A percentile compares a stretch with the other conserved stretches of the same genome.
Conservation (phyloP, 2,888 invertebrate species). For the Chalcosyrphus nemorum region DNA sequence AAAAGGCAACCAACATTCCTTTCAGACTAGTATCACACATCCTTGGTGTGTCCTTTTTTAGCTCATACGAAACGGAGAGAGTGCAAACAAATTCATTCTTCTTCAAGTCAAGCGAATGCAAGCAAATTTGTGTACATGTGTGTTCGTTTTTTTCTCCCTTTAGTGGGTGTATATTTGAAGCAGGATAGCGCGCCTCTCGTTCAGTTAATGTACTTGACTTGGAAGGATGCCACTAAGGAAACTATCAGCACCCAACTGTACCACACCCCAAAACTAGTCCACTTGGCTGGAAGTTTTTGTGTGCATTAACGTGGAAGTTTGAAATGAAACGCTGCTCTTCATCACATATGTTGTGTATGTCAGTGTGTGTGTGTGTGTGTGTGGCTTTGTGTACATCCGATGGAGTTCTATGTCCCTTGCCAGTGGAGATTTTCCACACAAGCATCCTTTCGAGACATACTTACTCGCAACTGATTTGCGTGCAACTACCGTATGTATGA, state of each 20-base stretch:
- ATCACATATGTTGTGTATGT: neutral
- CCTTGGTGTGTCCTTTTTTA: constrained; percentile 35
- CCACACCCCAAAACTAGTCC: constrained; percentile 45
- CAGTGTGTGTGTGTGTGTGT: neutral
- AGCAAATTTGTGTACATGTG: too few relatives aligned
- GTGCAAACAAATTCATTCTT: constrained; percentile 65
- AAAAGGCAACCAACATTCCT: constrained; percentile 15
- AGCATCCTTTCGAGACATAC: constrained; percentile 9
- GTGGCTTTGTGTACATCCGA: constrained; percentile 25
- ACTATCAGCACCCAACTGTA: neutral
- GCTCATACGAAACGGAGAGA: neutral
- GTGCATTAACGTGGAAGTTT: constrained; percentile 62
- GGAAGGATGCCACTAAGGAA: constrained; percentile 45
- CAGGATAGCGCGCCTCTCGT: neutral
- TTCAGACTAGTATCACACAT: constrained; percentile 26
- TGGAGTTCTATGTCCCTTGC: neutral
- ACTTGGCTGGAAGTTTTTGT: constrained; percentile 49
- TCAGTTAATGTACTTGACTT: constrained; percentile 39
- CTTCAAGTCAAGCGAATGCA: constrained; percentile 55
- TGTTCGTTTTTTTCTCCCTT: neutral
- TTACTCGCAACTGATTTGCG: constrained; percentile 26
- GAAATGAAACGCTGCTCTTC: constrained; percentile 50
- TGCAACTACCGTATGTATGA: neutral
- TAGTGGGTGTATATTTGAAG: neutral
- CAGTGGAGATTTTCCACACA: neutral